phyloP scores from a whole-genome alignment of 2,888 invertebrate species.

The Pedicia rivosa region DNA sequence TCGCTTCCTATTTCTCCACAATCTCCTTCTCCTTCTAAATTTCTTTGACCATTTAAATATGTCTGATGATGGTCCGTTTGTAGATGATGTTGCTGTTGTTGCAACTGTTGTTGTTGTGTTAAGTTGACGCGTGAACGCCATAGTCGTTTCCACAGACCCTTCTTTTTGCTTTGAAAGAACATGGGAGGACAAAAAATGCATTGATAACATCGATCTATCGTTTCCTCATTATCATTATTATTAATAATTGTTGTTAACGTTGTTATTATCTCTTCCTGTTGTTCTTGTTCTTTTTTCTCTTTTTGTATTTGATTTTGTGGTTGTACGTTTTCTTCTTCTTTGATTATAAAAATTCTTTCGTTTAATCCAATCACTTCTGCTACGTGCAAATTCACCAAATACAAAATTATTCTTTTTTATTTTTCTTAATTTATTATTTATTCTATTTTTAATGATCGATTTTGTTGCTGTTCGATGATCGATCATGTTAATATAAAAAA shows the following conservation, averaged over 20 bases:
- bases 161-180: constrained; percentile 26
- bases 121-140: constrained; percentile 30
- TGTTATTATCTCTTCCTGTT: too few species aligned
- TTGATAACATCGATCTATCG: constrained; percentile 33
- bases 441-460: too few species aligned
- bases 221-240: constrained; percentile 28
- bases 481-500: too few species aligned
- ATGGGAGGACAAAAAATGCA: constrained; percentile 32
- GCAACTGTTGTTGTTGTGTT: constrained; percentile 7
- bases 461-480: too few species aligned
- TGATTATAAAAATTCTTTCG: too few species aligned
- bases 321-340: too few species aligned
- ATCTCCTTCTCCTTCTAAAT: not conserved
- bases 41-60: constrained; percentile 9
- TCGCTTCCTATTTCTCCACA: not conserved
- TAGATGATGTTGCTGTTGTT: constrained; percentile 9
- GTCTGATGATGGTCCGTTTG: constrained; percentile 17
- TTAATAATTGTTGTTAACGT: constrained; percentile 8
- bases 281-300: too few species aligned
- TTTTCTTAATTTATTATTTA: too few species aligned
- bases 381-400: too few species aligned
- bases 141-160: constrained; percentile 19
- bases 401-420: too few species aligned
- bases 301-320: too few species aligned
- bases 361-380: too few species aligned